Percentiles rank a stretch among this genome's conserved stretches.
Evolutionary conservation across 2,888 invertebrate genomes (phyloP).

Genomic region (Margaritifera margaritifera): DNA sequence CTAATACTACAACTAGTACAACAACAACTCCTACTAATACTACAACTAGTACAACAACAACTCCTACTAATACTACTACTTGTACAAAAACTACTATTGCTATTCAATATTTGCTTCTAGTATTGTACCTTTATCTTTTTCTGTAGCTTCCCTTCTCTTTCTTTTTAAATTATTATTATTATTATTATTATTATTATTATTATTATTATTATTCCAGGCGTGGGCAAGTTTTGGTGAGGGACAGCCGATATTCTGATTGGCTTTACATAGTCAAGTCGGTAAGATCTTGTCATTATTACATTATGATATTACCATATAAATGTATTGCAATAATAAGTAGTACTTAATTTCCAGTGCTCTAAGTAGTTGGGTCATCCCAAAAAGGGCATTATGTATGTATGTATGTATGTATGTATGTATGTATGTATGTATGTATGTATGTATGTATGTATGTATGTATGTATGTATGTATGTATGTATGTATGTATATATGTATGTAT

Average conservation of each 20-base stretch:
- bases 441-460: slow-evolving; percentile 1
- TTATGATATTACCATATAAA: background rate
- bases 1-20: no score
- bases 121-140: no score
- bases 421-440: slow-evolving; percentile 14
- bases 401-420: slow-evolving; percentile 13
- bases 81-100: no score
- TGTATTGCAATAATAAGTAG: no score
- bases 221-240: slow-evolving; percentile 66
- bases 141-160: no score
- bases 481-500: background rate
- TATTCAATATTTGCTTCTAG: no score
- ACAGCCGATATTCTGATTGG: slow-evolving; percentile 68
- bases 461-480: slow-evolving; percentile 4
- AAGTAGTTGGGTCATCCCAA: background rate
- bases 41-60: no score
- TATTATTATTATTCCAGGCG: slow-evolving; percentile 52
- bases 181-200: background rate
- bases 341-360: slow-evolving; percentile 4
- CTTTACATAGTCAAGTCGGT: slow-evolving; percentile 70
- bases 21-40: no score
- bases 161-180: no score
- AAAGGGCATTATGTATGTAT: slow-evolving; percentile 12
- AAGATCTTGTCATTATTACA: slow-evolving; percentile 24
- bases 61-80: no score